Conservation (phyloP, 2,888 invertebrate species). For the Agriotes lineatus region DNA sequence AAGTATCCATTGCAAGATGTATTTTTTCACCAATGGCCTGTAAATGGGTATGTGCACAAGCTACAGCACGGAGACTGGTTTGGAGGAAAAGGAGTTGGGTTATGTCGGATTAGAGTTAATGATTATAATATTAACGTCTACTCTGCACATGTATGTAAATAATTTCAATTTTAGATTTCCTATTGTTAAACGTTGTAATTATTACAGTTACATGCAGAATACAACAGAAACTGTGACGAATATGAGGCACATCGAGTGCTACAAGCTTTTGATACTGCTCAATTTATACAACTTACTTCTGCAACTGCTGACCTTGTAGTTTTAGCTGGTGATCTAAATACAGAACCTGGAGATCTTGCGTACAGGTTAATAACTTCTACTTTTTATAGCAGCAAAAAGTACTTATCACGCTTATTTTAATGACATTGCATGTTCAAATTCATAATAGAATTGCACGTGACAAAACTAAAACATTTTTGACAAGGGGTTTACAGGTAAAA, state of each 20-base stretch:
- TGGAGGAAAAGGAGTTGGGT: slow-evolving; percentile 94
- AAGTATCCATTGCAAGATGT: slow-evolving; percentile 87
- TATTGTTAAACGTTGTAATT: no score
- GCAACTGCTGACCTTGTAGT: slow-evolving; percentile 84
- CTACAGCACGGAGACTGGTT: slow-evolving; percentile 99
- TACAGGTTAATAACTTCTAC: no score
- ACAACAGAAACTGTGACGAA: slow-evolving; percentile 84
- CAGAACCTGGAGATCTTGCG: slow-evolving; percentile 88
- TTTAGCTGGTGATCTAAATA: slow-evolving; percentile 95
- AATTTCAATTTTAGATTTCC: no score
- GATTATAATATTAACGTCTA: slow-evolving; percentile 86
- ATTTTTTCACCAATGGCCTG: slow-evolving; percentile 92
- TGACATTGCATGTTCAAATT: no score
- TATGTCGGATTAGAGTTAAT: slow-evolving; percentile 79
- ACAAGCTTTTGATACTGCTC: slow-evolving; percentile 95
- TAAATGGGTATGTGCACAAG: slow-evolving; percentile 98
- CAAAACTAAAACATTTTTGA: no score
- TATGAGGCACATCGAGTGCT: slow-evolving; percentile 93
- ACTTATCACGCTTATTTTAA: no score
- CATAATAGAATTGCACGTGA: no score
- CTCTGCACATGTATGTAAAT: slow-evolving; percentile 87
- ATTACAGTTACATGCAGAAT: slow-evolving; percentile 94
- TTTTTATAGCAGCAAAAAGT: no score
- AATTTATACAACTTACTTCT: slow-evolving; percentile 90
- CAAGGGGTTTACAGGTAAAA: no score